Percentiles rank a stretch among this genome's conserved stretches.
These are phyloP conservation scores for Papilio helenus DNA, from an alignment of 1,140 invertebrate species.

Conservation along the genomic window DNA sequence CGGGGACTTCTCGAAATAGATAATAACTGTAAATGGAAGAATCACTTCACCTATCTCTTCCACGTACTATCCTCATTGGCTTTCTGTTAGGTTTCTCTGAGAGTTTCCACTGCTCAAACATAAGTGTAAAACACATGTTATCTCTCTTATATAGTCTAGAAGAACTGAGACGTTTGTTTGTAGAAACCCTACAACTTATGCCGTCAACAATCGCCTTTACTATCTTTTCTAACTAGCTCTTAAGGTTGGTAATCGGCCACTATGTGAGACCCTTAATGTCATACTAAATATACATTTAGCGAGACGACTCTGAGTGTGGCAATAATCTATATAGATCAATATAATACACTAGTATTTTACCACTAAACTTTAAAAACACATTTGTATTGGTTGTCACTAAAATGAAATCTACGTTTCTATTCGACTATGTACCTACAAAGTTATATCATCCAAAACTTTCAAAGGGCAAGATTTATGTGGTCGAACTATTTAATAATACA, in stretches of 20 bases:
- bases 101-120: background rate
- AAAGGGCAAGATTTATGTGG: background rate
- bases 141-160: no score
- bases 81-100: background rate
- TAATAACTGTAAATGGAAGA: constrained; percentile 17
- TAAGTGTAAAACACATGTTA: background rate
- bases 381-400: background rate
- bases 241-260: background rate
- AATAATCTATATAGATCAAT: background rate
- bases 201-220: background rate
- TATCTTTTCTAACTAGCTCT: background rate
- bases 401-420: background rate
- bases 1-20: background rate
- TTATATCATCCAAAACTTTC: constrained; percentile 5
- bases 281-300: no score
- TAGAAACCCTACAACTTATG: no score
- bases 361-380: background rate
- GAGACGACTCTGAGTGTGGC: background rate
- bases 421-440: background rate
- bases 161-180: no score
- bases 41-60: constrained; percentile 20
- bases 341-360: background rate
- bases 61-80: constrained; percentile 1
- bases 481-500: background rate
- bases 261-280: no score